Percentiles rank a stretch among this genome's conserved stretches.
These are phyloP conservation scores for Ophion slaviceki DNA, from an alignment of 2,888 invertebrate genomes.

Conservation along the genomic window DNA sequence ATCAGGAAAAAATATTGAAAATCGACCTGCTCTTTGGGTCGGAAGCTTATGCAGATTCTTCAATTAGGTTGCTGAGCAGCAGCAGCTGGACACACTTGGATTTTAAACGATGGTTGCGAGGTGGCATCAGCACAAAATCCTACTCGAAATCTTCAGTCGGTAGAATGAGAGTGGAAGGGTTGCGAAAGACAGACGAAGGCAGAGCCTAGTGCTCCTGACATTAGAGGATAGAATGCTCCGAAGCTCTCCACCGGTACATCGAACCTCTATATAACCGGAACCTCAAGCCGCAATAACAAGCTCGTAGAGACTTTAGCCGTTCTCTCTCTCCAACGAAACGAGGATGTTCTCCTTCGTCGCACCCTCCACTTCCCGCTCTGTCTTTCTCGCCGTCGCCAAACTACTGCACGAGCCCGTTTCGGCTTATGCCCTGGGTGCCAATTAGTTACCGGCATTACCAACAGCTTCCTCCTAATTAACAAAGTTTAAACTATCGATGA, in stretches of 20 bases:
- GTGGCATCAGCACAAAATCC: slow-evolving; percentile 29
- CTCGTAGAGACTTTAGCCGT: slow-evolving; percentile 60
- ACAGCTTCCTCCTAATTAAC: slow-evolving; percentile 80
- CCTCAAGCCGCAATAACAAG: slow-evolving; percentile 65
- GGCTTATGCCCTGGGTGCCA: slow-evolving; percentile 78
- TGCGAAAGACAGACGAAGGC: slow-evolving; percentile 36
- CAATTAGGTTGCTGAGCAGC: slow-evolving; percentile 44
- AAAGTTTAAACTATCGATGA: slow-evolving; percentile 79
- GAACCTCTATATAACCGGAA: slow-evolving; percentile 60
- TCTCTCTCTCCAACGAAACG: slow-evolving; percentile 42
- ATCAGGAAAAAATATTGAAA: too few relatives aligned
- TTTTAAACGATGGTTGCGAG: not conserved
- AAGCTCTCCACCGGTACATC: slow-evolving; percentile 45
- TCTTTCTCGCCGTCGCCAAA: slow-evolving; percentile 50
- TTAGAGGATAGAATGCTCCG: slow-evolving; percentile 45
- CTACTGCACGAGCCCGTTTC: slow-evolving; percentile 61
- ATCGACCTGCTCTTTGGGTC: too few relatives aligned
- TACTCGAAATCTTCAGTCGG: slow-evolving; percentile 49
- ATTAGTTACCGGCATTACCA: slow-evolving; percentile 80
- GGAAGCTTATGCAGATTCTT: too few relatives aligned
- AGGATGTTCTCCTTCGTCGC: slow-evolving; percentile 34
- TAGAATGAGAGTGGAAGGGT: slow-evolving; percentile 39
- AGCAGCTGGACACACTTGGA: slow-evolving; percentile 40
- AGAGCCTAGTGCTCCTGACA: slow-evolving; percentile 45
- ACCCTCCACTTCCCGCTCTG: slow-evolving; percentile 33